phyloP scores from a whole-genome alignment of 2,113 vertebrate species.

The Colossoma macropomum region DNA sequence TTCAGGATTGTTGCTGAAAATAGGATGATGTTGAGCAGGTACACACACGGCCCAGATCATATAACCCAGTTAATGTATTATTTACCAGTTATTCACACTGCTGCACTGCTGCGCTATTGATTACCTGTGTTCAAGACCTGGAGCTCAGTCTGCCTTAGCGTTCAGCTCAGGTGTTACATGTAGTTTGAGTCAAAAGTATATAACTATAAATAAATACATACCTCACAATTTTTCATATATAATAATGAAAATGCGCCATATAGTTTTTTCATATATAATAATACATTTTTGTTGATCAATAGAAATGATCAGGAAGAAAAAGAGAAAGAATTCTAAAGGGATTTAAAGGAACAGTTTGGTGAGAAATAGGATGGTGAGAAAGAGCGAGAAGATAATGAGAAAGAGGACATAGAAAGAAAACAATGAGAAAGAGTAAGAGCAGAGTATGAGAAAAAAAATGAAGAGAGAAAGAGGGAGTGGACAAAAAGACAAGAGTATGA shows the following conservation, averaged over 20 bases:
- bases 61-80: conserved; percentile 7
- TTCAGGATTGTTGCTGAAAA: conserved; percentile 8
- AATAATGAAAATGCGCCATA: too few relatives aligned
- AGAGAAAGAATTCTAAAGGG: too few relatives aligned
- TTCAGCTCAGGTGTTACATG: conserved; percentile 57
- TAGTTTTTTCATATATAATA: not conserved
- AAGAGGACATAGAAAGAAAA: conserved; percentile 67
- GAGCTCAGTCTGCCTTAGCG: conserved; percentile 86
- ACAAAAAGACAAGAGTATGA: conserved; percentile 44
- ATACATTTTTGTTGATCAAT: not conserved
- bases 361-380: too few relatives aligned
- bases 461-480: conserved; percentile 21
- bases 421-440: conserved; percentile 70
- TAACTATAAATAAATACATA: not conserved
- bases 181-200: not conserved
- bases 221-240: not conserved
- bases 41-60: conserved; percentile 1
- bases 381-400: conserved; percentile 47
- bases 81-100: conserved; percentile 5
- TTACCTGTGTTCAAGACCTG: conserved; percentile 73
- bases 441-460: conserved; percentile 1
- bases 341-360: too few relatives aligned
- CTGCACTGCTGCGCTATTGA: not conserved
- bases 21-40: conserved; percentile 5
- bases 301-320: not conserved